Base-by-base conservation (phyloP, 2,797 vertebrate genomes). In the Onychomys torridus region DNA sequence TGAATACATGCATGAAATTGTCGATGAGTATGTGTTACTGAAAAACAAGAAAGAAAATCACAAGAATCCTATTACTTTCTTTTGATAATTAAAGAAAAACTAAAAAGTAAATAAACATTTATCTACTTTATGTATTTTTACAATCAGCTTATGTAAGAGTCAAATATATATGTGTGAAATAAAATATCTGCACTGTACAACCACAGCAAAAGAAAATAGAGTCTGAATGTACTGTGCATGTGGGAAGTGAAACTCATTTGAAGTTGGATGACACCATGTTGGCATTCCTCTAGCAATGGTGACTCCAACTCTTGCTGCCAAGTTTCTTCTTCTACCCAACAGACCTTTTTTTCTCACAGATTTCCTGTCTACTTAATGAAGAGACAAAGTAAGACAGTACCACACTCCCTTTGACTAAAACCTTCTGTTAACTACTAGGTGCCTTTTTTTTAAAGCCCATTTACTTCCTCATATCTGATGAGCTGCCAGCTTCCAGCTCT, bases 321-420 rank as follows among this genome's bases (percentile, higher is more conserved):
- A 85, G 77, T 86, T 81, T 59, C n/a, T 59, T 40, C 9, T 43
- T 82, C 14, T 77, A n/a, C 5, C 37, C 1, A 16, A 1, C 27
- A 69, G 5, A 65, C 0, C 69, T 17, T n/a, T 40, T 23, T 76
- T 77, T 76, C 83, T 75, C 67, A 11, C 25, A 5, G 25, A 23
- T 40, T 73, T 69, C 21, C 23, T 89, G 21, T 71, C n/a, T 86
- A 11, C 34, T 76, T 91, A 88, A 90, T 40, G 78, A 77, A 78
- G 91, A 71, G 13, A 82, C 23, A 65, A 69, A 89, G 79, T 14
- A 63, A 63, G 10, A 34, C 11, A 83, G 75, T 10, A 55, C 3
- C 40, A 5, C 63, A 76, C 3, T 96, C 88, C 73, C 57, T 83
- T 40, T 73, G 17, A 49, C 25, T 21, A 73, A 94, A 94, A 81